Base-by-base conservation (phyloP, 1,140 invertebrate genomes). In the Drosophila seguyi region DNA sequence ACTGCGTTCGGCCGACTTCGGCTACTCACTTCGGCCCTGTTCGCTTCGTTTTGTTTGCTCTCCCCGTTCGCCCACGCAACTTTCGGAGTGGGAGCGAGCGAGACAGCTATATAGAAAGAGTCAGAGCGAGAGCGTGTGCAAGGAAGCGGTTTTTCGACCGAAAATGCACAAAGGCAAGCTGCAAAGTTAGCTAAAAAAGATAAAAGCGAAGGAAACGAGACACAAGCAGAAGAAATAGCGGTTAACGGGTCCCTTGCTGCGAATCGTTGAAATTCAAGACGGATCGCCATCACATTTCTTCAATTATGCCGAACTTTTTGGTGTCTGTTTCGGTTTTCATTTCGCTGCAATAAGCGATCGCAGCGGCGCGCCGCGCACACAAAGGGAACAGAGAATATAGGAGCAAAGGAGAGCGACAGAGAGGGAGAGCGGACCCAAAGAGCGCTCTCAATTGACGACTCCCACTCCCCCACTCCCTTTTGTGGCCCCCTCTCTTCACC, bases 61-160 rank as follows among this genome's bases (percentile, higher is more conserved):
- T 68, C 57, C 73, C 62, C 67, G 56, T 60, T 82, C 75, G 67
- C 84, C 84, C 87, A 87, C 84, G 84, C 84, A 34, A 61, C 52
- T 55, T 55, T 22, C 48, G 11, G 27, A 36, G 27, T 62, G 58
- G 53, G 52, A 56, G 42, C 45, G 44, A 45, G 47, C 63, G 18
- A 50, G 69, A 61, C 39, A 65, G 59, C 44, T 10, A 62, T 10
- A 62, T 48, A 52, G 56, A 53, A 57, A 58, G 55, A 53, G 65
- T 41, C 47, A 16, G 42, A 60, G 31, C n/a, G 20, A 42, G 61
- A 68, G 67, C 47, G 34, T 25, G 20, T 55, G 56, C 61, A 57
- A 58, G 44, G 66, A 69, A 75, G 71, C 55, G 68, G 68, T 31
- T 69, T 55, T 69, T 71, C 42, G 34, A 71, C 38, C 66, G 68